A percentile compares a stretch with the other conserved stretches of the same genome.
phyloP scores from a whole-genome alignment of 2,888 invertebrate species.

The Clusia tigrina region DNA sequence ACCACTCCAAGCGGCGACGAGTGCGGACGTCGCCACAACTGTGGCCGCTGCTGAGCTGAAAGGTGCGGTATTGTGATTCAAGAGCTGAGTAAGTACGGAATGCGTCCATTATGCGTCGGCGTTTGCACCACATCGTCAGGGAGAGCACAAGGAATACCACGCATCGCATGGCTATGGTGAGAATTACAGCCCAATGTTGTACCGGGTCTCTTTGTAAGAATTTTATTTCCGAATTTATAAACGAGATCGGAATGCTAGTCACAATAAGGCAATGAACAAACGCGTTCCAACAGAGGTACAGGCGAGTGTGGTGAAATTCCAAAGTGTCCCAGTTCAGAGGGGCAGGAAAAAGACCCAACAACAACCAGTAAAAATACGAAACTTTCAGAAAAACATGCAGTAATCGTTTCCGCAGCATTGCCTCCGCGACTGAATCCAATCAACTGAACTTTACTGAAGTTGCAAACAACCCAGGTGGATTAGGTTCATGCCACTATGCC shows the following conservation, averaged over 20 bases:
- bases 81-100: neutral
- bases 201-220: too few relatives aligned
- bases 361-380: neutral
- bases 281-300: too few relatives aligned
- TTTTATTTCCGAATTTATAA: too few relatives aligned
- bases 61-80: neutral
- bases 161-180: too few relatives aligned
- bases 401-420: neutral
- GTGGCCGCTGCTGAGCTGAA: neutral
- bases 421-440: too few relatives aligned
- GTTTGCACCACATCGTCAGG: neutral
- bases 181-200: too few relatives aligned
- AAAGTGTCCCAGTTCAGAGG: neutral
- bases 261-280: neutral
- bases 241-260: neutral
- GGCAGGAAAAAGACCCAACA: neutral
- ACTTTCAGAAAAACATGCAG: neutral
- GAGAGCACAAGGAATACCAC: neutral
- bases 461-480: too few relatives aligned
- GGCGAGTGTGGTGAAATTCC: neutral
- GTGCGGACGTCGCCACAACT: too few relatives aligned
- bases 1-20: neutral
- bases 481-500: too few relatives aligned
- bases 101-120: neutral
- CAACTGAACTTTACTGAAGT: too few relatives aligned